phyloP scores from a whole-genome alignment of 2,113 vertebrate species.

The Charadrius vociferus region DNA sequence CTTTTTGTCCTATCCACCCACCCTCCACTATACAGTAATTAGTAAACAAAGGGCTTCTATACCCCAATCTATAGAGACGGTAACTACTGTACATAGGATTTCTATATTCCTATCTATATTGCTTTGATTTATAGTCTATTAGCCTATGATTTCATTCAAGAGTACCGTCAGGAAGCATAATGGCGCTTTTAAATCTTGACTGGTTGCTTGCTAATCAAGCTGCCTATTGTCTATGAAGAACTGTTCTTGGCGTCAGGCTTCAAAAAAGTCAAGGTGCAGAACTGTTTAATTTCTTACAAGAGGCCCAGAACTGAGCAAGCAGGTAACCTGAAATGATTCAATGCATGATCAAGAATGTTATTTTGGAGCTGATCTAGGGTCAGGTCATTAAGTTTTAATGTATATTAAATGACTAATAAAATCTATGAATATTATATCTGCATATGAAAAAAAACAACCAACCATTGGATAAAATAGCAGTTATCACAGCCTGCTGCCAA shows the following conservation, averaged over 20 bases:
- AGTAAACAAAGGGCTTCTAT: background rate
- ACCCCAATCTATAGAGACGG: background rate
- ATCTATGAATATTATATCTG: background rate
- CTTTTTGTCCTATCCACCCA: background rate
- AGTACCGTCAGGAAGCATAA: background rate
- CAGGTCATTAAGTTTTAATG: background rate
- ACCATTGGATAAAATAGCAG: background rate
- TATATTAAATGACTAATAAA: background rate
- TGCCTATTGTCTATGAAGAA: background rate
- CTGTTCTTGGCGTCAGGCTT: background rate
- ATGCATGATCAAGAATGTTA: background rate
- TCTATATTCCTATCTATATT: background rate
- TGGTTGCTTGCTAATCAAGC: background rate
- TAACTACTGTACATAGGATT: background rate
- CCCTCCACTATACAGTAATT: background rate
- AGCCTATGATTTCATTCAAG: background rate
- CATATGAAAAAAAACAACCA: background rate
- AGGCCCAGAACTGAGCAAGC: background rate
- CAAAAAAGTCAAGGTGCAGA: background rate
- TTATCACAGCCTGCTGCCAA: background rate
- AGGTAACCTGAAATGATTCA: background rate
- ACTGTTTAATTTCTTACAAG: background rate
- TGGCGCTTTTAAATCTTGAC: background rate
- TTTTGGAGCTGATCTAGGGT: background rate
- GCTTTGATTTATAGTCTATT: background rate